Evolutionary conservation across 2,113 vertebrate species (phyloP).

Genomic region (Arizona elegans): DNA sequence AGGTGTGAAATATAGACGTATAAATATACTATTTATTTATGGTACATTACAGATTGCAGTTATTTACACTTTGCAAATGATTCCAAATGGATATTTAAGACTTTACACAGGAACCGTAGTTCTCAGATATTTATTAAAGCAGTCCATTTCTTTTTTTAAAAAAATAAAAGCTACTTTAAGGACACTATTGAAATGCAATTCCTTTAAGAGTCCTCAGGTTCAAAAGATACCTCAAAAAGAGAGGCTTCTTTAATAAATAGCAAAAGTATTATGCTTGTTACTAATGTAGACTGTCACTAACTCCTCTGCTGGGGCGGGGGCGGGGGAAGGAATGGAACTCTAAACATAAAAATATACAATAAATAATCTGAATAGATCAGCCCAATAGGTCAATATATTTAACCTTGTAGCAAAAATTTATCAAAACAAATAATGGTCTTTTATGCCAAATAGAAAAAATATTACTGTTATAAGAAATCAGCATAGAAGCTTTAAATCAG

Average conservation of each 20-base stretch:
- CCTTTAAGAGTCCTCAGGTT: background rate
- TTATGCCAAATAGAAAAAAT: background rate
- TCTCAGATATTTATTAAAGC: background rate
- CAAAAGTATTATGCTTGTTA: background rate
- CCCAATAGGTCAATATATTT: background rate
- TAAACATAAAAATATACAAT: background rate
- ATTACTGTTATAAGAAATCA: background rate
- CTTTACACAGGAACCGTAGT: background rate
- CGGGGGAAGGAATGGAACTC: background rate
- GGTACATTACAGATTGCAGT: background rate
- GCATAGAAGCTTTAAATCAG: background rate
- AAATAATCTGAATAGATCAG: background rate
- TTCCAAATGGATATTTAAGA: background rate
- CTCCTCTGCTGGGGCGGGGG: too few species aligned
- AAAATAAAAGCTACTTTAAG: background rate
- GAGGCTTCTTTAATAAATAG: background rate
- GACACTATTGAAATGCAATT: background rate
- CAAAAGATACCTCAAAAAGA: background rate
- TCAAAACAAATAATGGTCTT: background rate
- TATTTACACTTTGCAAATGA: background rate
- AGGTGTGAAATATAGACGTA: background rate
- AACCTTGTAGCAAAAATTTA: background rate
- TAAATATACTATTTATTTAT: background rate
- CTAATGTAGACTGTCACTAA: background rate
- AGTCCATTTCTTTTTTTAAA: background rate